phyloP scores from a whole-genome alignment of 2,888 invertebrate genomes.

The Idaea biselata region DNA sequence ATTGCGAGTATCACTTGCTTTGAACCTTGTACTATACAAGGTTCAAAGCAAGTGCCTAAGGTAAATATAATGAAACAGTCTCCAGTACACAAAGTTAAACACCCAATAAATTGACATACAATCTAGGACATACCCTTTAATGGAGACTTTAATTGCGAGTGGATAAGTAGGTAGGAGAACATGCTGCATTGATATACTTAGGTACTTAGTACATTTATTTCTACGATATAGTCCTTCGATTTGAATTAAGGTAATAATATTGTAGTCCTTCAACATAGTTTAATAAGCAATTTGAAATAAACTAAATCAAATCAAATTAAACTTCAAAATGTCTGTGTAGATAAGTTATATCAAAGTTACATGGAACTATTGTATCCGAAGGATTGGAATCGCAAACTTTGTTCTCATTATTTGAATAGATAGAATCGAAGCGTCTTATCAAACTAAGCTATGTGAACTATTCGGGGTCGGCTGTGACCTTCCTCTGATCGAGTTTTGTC shows the following conservation, averaged over 20 bases:
- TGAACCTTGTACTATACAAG: too few relatives aligned
- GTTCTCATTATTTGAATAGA: constrained; percentile 13
- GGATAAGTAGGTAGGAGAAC: too few relatives aligned
- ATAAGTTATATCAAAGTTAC: background rate
- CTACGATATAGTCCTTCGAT: too few relatives aligned
- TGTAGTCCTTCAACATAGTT: background rate
- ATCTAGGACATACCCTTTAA: background rate
- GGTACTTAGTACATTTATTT: too few relatives aligned
- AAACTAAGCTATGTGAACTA: constrained; percentile 2
- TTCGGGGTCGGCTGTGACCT: background rate
- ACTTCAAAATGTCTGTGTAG: background rate
- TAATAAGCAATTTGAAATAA: background rate
- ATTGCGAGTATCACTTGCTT: too few relatives aligned
- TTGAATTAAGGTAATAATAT: too few relatives aligned
- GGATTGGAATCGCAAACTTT: constrained; percentile 4
- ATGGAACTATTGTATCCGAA: background rate
- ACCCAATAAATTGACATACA: background rate
- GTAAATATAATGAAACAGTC: background rate
- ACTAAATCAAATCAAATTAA: background rate
- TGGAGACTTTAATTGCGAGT: background rate
- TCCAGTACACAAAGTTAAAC: background rate
- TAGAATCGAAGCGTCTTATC: constrained; percentile 5
- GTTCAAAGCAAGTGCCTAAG: background rate
- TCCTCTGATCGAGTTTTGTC: background rate
- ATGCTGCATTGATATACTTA: too few relatives aligned